Conservation (phyloP, 2,797 vertebrate genomes). For the Alectoris magna region DNA sequence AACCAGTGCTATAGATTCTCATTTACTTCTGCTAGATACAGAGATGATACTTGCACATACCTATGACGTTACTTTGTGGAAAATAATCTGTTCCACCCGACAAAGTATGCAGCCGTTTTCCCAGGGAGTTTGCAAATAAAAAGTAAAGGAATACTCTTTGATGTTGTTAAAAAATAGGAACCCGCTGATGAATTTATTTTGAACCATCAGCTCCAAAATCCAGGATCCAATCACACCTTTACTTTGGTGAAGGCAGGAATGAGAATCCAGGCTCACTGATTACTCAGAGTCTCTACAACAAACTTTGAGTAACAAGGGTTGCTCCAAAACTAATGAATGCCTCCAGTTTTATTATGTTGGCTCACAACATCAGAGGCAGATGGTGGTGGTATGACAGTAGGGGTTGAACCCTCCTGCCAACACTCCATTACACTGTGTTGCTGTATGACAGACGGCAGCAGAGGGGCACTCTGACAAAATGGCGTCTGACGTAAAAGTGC, state of each 20-base stretch:
- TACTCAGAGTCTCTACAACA: background rate
- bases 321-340: background rate
- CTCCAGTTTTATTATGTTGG: background rate
- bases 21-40: background rate
- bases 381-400: background rate
- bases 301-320: background rate
- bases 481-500: background rate
- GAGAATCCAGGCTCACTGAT: background rate
- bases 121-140: background rate
- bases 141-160: background rate
- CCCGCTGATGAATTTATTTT: constrained; percentile 22
- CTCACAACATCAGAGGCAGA: background rate
- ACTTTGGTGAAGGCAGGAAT: background rate
- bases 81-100: background rate
- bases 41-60: background rate
- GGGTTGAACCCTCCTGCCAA: background rate
- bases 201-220: background rate
- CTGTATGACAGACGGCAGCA: background rate
- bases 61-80: background rate
- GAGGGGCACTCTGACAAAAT: background rate
- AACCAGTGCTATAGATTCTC: background rate
- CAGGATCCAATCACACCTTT: background rate
- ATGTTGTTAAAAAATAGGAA: constrained; percentile 5
- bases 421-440: background rate
- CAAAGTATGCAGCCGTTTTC: background rate